phyloP scores from a whole-genome alignment of 2,113 vertebrate genomes.

The Eleginops maclovinus region DNA sequence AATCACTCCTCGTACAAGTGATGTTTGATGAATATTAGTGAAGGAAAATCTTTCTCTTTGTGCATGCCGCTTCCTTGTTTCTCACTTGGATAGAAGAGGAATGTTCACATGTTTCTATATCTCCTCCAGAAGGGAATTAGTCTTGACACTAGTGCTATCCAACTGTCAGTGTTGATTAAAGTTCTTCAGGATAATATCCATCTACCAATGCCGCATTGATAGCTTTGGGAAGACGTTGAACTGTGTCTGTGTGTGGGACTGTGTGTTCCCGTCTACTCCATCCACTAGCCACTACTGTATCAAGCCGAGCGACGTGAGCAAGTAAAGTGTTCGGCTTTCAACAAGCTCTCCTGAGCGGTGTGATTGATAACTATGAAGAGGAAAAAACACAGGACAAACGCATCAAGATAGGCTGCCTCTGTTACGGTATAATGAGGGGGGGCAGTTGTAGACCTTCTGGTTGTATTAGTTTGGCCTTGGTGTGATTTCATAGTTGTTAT shows the following conservation, averaged over 20 bases:
- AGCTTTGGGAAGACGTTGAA: slow-evolving; percentile 9
- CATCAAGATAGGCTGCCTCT: neutral
- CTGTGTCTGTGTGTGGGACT: neutral
- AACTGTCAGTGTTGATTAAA: neutral
- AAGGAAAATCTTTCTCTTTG: slow-evolving; percentile 3
- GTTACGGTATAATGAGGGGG: neutral
- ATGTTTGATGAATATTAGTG: neutral
- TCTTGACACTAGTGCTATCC: neutral
- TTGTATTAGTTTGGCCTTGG: neutral
- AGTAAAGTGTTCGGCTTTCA: neutral
- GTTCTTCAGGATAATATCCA: neutral
- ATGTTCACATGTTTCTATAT: neutral
- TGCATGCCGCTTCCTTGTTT: neutral
- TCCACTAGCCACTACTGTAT: too few species aligned
- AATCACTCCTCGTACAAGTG: neutral
- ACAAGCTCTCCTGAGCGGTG: neutral
- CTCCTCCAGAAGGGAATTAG: neutral
- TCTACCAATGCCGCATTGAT: neutral
- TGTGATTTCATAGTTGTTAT: neutral
- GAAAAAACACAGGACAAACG: neutral
- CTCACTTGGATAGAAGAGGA: neutral
- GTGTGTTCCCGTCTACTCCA: too few species aligned
- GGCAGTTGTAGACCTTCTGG: neutral
- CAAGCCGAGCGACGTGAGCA: too few species aligned
- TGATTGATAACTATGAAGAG: neutral